phyloP scores from a whole-genome alignment of 1,140 invertebrate species.

The Drosophila cardini region DNA sequence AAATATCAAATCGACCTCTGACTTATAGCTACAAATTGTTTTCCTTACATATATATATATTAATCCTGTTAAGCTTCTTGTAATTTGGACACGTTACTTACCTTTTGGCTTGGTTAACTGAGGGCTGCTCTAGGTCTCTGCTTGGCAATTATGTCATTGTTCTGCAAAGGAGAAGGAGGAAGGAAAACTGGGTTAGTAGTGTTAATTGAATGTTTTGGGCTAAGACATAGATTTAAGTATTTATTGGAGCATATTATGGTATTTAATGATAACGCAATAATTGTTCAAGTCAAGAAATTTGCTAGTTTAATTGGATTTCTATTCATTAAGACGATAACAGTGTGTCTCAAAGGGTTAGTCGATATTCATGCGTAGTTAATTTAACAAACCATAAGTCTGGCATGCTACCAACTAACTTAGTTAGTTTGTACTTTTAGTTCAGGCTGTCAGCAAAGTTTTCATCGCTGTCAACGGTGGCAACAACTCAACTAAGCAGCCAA shows the following conservation, averaged over 20 bases:
- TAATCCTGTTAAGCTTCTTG: slow-evolving; percentile 26
- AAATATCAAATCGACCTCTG: slow-evolving; percentile 44
- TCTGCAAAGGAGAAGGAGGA: slow-evolving; percentile 56
- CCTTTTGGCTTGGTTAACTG: slow-evolving; percentile 36
- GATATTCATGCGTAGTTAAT: slow-evolving; percentile 9
- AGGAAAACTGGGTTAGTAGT: slow-evolving; percentile 56
- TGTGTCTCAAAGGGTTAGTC: not conserved
- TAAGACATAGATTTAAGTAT: not conserved
- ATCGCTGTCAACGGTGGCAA: slow-evolving; percentile 70
- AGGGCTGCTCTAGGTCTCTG: slow-evolving; percentile 38
- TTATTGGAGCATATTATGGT: not conserved
- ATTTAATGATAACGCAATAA: not conserved
- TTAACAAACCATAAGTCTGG: slow-evolving; percentile 17
- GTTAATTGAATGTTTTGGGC: slow-evolving; percentile 14
- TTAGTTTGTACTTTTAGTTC: slow-evolving; percentile 24
- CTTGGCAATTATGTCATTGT: slow-evolving; percentile 57
- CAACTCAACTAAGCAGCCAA: slow-evolving; percentile 65
- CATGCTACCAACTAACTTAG: slow-evolving; percentile 41
- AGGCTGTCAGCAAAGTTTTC: slow-evolving; percentile 76
- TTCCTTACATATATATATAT: slow-evolving; percentile 61
- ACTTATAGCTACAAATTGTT: slow-evolving; percentile 62
- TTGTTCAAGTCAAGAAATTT: not conserved
- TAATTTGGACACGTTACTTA: slow-evolving; percentile 38
- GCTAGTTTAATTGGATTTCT: not conserved
- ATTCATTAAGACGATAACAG: not conserved